Base-by-base conservation (phyloP, 2,888 invertebrate species). In the Aphodius sticticus region DNA sequence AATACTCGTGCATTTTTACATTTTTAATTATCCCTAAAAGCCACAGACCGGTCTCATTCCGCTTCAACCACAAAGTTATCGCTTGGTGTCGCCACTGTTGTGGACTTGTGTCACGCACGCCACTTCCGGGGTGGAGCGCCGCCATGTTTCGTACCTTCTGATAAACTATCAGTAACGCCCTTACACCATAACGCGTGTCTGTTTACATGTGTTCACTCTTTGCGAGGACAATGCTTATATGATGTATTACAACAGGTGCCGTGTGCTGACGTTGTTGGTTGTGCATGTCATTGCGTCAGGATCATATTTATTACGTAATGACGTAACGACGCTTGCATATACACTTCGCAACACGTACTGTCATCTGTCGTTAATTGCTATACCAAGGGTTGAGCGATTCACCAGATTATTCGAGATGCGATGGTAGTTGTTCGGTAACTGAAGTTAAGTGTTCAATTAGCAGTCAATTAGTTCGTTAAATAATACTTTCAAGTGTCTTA, bases 91-190 rank as follows among this genome's bases (percentile, higher is more conserved):
- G 53, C 53, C 12, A n/a, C 74, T 15, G 74, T 35, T 74, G 36
- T 85, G 84, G 74, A 76, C 77, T 77, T 76, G 72, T 85, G 86
- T 86, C 87, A 87, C 86, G 87, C 86, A 86, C 82, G 82, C 82
- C 81, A 83, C 83, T 87, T 88, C 88, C 88, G 85, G 87, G 87
- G 87, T 85, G 87, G 86, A 85, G 87, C 87, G 85, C 86, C 87
- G 87, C 87, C 87, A 87, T 87, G 87, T 87, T 87, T 85, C 86
- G 53, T 84, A 84, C 83, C 80, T 81, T 83, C 84, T 84, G 87
- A 87, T 88, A 88, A 85, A 84, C 82, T 85, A 88, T 87, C 87
- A 87, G 86, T 85, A 85, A 86, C 87, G 87, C 87, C 87, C 86
- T 83, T 83, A 84, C 84, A 84, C 83, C 83, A 84, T 84, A 83